phyloP scores from a whole-genome alignment of 2,797 vertebrate genomes.

The Pogoniulus pusillus region DNA sequence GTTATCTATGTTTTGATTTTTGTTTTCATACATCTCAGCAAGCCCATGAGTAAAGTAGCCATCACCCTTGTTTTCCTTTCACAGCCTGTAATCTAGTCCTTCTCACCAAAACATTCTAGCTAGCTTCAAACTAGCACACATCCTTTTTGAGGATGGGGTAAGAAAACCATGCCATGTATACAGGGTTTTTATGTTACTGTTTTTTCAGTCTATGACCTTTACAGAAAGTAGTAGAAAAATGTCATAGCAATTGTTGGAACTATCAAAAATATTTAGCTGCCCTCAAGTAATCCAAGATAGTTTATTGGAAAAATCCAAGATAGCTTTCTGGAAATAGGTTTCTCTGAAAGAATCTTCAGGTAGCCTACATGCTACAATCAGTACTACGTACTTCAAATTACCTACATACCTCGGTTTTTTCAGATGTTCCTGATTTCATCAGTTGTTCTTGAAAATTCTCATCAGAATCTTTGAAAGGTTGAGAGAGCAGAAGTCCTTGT shows the following conservation, averaged over 20 bases:
- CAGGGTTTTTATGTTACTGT: neutral
- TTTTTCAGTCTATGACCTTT: conserved; percentile 4
- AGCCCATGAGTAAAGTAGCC: too few species aligned
- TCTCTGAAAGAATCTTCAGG: neutral
- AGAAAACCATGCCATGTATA: neutral
- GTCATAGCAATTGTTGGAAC: neutral
- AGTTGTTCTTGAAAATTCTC: neutral
- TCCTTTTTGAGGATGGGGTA: neutral
- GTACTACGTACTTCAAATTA: neutral
- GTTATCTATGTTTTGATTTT: too few species aligned
- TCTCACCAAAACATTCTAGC: too few species aligned
- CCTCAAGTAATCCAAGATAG: neutral
- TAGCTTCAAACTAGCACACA: too few species aligned
- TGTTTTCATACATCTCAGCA: too few species aligned
- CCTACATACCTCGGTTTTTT: neutral
- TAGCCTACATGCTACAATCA: neutral
- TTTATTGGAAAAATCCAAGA: neutral
- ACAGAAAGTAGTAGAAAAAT: neutral
- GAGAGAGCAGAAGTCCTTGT: neutral
- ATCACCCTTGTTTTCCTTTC: too few species aligned
- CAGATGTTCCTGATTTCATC: neutral
- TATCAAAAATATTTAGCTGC: neutral
- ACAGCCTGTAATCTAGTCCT: too few species aligned
- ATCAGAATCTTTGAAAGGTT: neutral
- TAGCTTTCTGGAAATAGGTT: neutral